phyloP scores from a whole-genome alignment of 2,888 invertebrate species.

The Cremastinae sp. region DNA sequence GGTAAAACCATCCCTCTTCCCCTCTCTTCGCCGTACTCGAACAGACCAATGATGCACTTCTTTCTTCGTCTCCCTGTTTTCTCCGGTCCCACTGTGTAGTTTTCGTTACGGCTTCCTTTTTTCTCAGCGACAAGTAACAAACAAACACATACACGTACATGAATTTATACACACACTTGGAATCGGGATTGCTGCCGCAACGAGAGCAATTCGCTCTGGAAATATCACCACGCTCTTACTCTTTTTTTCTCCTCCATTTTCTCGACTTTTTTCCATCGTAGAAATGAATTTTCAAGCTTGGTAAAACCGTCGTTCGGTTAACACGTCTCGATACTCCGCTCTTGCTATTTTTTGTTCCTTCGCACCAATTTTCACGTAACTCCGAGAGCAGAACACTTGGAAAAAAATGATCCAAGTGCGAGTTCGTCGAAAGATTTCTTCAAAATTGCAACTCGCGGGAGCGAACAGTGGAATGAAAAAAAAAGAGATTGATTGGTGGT shows the following conservation, averaged over 20 bases:
- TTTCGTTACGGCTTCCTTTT: conserved; percentile 32
- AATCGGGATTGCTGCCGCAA: conserved; percentile 17
- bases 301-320: conserved; percentile 21
- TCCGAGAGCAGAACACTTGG: neutral
- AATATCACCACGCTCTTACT: conserved; percentile 19
- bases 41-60: conserved; percentile 39
- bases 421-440: too few relatives aligned
- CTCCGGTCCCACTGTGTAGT: conserved; percentile 9
- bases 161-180: conserved; percentile 12
- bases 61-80: conserved; percentile 9
- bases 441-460: conserved; percentile 20
- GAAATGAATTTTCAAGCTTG: conserved; percentile 45
- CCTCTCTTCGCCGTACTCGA: neutral
- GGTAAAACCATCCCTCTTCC: conserved; percentile 42
- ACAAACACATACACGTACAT: conserved; percentile 23
- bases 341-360: neutral
- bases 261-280: conserved; percentile 8
- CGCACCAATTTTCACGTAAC: neutral
- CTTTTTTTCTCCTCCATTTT: neutral
- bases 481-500: too few relatives aligned
- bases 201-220: conserved; percentile 27
- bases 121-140: neutral
- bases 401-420: too few relatives aligned
- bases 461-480: neutral
- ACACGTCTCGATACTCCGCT: conserved; percentile 26